Evolutionary conservation across 2,888 invertebrate species (phyloP), one percentile per base, ranked within the genome.

Genomic region (Apamea anceps): DNA sequence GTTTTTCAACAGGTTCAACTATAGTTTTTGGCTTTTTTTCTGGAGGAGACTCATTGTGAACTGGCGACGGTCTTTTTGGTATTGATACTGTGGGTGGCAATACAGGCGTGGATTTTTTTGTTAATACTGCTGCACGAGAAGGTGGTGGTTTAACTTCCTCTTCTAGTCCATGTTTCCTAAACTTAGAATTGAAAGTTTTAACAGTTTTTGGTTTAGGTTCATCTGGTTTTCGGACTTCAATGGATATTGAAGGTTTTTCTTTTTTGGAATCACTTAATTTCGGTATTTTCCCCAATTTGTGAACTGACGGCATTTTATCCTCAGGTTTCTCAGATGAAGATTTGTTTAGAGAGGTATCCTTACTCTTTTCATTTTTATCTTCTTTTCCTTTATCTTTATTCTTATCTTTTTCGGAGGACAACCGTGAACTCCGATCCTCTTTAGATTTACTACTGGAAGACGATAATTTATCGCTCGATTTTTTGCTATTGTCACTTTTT

Each of bases 161-260:
- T 92, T 98, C 98, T 76, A 99, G 95, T 62, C 99, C 99, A 91
- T 99, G 99, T 73, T 99, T 99, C 87, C 99, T 98, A 97, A 99
- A 99, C 96, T 99, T 99, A 0, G 99, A 98, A 95, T 99, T 98
- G 93, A 98, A 99, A 28, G 98, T 98, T 97, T 99, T 99, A 0
- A 99, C 99, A 63, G 99, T 99, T 96, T 99, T 99, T 8, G 99
- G 98, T 90, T 99, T 98, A 21, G 97, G 97, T 75, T 98, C 97
- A 87, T 98, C 98, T 82, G 97, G 97, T 94, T 98, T 98, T 82
- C 98, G 97, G 77, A 98, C 98, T 97, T 98, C 98, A 89, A 98
- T 98, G 0, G 98, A 98, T 94, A 98, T 98, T 6, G 98, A 98
- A 63, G 98, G 98, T 88, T 98, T 98, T 89, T 98, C 98, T 91